Conservation (phyloP, 2,888 invertebrate species). For the Zaprionus obscuricornis region DNA sequence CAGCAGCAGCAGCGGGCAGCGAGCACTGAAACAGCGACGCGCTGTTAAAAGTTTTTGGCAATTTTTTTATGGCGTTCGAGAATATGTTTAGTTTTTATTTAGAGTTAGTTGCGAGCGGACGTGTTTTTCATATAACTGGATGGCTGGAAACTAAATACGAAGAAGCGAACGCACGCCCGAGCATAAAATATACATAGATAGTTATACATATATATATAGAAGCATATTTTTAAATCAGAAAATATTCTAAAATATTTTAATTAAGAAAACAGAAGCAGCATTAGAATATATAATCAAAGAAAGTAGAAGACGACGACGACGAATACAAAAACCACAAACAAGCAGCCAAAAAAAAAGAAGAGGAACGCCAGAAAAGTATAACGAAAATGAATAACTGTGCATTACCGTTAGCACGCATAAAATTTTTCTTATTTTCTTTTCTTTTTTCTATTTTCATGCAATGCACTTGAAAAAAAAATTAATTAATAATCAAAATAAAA, state of each 20-base stretch:
- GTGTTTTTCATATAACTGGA: conserved; percentile 82
- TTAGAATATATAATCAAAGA: too few species aligned
- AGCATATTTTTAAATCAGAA: conserved; percentile 64
- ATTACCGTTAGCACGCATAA: conserved; percentile 18
- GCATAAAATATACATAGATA: conserved; percentile 45
- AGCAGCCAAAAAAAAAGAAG: conserved; percentile 20
- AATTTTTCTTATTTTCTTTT: conserved; percentile 15
- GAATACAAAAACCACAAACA: conserved; percentile 32
- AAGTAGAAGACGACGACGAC: too few species aligned
- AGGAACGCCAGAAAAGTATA: conserved; percentile 52
- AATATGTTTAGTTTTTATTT: conserved; percentile 81
- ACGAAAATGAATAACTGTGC: conserved; percentile 29
- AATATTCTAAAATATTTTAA: conserved; percentile 57
- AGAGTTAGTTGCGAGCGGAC: conserved; percentile 82
- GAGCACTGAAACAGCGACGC: conserved; percentile 31
- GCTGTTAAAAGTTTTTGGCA: conserved; percentile 62
- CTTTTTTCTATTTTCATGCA: conserved; percentile 39
- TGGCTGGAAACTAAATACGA: conserved; percentile 81
- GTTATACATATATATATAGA: conserved; percentile 60
- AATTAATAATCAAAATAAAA: too few species aligned
- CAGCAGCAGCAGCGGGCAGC: conserved; percentile 25
- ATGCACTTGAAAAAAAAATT: conserved; percentile 43
- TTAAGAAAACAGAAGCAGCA: conserved; percentile 65
- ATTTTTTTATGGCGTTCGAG: conserved; percentile 52
- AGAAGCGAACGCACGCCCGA: conserved; percentile 60